phyloP scores from a whole-genome alignment of 1,140 invertebrate species.

The Brachystomella parvula region DNA sequence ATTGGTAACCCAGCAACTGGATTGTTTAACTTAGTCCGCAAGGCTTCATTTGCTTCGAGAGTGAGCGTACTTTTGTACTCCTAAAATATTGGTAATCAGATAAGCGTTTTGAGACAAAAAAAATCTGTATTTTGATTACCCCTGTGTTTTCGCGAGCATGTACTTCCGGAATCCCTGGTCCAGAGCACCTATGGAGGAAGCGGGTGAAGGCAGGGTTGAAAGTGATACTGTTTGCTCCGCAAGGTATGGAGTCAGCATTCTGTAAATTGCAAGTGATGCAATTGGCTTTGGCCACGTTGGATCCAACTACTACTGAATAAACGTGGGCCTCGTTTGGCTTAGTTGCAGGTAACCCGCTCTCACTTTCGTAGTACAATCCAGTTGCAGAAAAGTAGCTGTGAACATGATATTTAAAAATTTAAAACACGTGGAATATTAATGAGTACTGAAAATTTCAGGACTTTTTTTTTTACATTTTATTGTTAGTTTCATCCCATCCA shows the following conservation, averaged over 20 bases:
- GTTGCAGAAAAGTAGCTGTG: slow-evolving; percentile 44
- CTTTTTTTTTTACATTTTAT: slow-evolving; percentile 53
- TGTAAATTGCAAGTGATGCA: slow-evolving; percentile 42
- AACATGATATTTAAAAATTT: too few relatives aligned
- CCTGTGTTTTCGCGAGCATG: slow-evolving; percentile 3
- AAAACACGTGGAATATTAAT: background rate
- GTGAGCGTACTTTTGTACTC: background rate
- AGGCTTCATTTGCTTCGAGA: slow-evolving; percentile 39
- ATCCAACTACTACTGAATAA: slow-evolving; percentile 39
- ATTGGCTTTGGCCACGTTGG: slow-evolving; percentile 13
- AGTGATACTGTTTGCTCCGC: slow-evolving; percentile 55
- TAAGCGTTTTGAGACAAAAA: background rate
- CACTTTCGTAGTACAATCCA: background rate
- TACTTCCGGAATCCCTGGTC: slow-evolving; percentile 52
- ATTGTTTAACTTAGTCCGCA: slow-evolving; percentile 47
- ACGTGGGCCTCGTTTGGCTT: slow-evolving; percentile 42
- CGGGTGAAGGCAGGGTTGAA: slow-evolving; percentile 59
- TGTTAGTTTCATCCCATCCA: slow-evolving; percentile 60
- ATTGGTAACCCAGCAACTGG: slow-evolving; percentile 56
- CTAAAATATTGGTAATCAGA: slow-evolving; percentile 6
- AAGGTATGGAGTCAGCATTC: slow-evolving; percentile 41
- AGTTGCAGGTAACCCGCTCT: background rate
- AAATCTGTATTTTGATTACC: background rate
- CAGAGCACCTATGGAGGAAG: slow-evolving; percentile 67
- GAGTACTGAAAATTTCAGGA: background rate